These are phyloP conservation scores for Sussaba pulchella DNA, from an alignment of 2,888 invertebrate genomes.

Conservation along the genomic window DNA sequence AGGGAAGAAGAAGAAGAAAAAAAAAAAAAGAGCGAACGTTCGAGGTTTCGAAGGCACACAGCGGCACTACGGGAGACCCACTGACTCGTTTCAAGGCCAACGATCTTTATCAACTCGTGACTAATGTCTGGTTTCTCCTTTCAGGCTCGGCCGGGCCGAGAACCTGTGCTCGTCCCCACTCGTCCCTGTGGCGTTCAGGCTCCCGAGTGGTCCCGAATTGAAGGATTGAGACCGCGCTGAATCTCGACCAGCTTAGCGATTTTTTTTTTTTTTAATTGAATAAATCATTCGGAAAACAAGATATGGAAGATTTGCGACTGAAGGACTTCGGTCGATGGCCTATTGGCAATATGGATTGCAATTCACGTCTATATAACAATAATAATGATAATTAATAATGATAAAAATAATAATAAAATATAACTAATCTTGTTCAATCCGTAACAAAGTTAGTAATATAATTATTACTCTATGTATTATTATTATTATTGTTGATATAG, in stretches of 20 bases:
- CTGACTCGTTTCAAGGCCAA: slow-evolving; percentile 66
- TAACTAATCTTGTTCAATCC: too few relatives aligned
- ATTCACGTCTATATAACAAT: too few relatives aligned
- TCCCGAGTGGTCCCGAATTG: neutral
- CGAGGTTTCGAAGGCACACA: slow-evolving; percentile 41
- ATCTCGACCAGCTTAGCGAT: neutral
- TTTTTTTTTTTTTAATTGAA: neutral
- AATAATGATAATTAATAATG: too few relatives aligned
- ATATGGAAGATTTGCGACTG: too few relatives aligned
- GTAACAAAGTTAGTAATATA: too few relatives aligned
- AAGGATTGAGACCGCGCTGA: slow-evolving; percentile 3
- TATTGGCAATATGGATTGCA: too few relatives aligned
- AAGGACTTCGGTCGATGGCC: too few relatives aligned
- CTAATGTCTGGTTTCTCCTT: slow-evolving; percentile 67
- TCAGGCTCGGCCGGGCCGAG: slow-evolving; percentile 58
- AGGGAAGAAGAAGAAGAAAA: slow-evolving; percentile 38
- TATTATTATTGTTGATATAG: too few relatives aligned
- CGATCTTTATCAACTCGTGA: slow-evolving; percentile 66
- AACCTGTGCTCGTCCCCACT: too few relatives aligned
- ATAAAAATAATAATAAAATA: too few relatives aligned
- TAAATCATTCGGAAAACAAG: neutral
- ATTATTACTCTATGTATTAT: too few relatives aligned
- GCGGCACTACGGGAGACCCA: slow-evolving; percentile 61
- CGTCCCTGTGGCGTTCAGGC: neutral
- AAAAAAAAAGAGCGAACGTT: slow-evolving; percentile 20